Evolutionary conservation across 2,113 vertebrate species (phyloP).

Genomic region (Petaurus breviceps): DNA sequence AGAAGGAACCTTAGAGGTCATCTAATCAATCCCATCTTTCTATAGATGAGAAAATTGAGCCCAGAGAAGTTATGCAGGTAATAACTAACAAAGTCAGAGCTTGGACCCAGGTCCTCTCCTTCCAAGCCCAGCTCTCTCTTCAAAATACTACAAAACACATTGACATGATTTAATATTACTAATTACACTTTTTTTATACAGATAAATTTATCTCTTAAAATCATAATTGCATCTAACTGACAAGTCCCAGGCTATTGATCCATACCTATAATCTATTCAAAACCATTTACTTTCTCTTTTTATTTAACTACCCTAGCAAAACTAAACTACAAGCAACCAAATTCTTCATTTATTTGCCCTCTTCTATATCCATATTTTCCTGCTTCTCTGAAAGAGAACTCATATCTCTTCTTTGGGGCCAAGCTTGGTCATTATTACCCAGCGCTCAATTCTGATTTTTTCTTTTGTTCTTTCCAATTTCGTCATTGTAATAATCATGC

Average conservation of each 20-base stretch:
- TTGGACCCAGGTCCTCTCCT: neutral
- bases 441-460: neutral
- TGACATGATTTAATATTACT: neutral
- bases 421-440: neutral
- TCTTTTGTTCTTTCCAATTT: neutral
- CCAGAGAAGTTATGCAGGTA: neutral
- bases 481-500: neutral
- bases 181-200: neutral
- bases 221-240: neutral
- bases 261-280: neutral
- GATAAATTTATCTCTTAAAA: neutral
- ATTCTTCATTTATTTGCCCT: neutral
- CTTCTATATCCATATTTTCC: neutral
- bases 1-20: neutral
- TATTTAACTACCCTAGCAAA: neutral
- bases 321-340: neutral
- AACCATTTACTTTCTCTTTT: neutral
- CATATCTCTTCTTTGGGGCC: neutral
- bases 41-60: neutral
- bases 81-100: neutral
- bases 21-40: neutral
- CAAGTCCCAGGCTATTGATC: neutral
- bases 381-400: neutral
- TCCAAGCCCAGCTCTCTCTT: neutral
- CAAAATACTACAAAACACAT: neutral